These are phyloP conservation scores for Drosophila kambysellisi DNA, from an alignment of 2,888 invertebrate species.

Conservation along the genomic window DNA sequence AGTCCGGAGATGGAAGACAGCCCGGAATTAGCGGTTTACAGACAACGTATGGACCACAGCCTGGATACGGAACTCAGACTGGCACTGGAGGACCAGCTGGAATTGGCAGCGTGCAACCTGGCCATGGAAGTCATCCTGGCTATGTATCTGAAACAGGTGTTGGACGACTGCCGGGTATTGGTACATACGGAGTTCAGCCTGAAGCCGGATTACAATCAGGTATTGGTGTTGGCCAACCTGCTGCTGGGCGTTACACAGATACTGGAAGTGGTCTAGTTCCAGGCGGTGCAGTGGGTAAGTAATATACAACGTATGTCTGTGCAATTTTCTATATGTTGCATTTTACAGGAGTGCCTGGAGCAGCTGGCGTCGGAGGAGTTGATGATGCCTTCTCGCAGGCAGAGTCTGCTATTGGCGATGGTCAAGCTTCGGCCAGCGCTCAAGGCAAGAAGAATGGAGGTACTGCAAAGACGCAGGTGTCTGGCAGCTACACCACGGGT, in stretches of 20 bases:
- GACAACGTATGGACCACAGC: too few species aligned
- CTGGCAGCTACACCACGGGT: slow-evolving; percentile 91
- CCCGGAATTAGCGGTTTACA: too few species aligned
- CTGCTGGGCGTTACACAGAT: slow-evolving; percentile 52
- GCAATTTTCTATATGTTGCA: background rate
- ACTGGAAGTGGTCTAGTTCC: slow-evolving; percentile 31
- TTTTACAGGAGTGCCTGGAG: slow-evolving; percentile 43
- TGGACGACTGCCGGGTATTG: slow-evolving; percentile 19
- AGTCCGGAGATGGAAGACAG: background rate
- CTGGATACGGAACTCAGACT: background rate
- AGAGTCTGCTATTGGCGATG: slow-evolving; percentile 86
- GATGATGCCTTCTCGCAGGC: slow-evolving; percentile 92
- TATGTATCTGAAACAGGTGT: slow-evolving; percentile 7
- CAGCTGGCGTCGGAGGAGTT: slow-evolving; percentile 61
- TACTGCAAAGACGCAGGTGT: slow-evolving; percentile 92
- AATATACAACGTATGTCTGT: background rate
- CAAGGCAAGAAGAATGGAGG: slow-evolving; percentile 91
- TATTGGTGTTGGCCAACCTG: slow-evolving; percentile 18
- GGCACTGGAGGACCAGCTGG: slow-evolving; percentile 9
- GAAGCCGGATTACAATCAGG: slow-evolving; percentile 34
- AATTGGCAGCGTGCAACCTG: background rate
- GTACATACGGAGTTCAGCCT: slow-evolving; percentile 17
- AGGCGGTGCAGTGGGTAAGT: slow-evolving; percentile 49
- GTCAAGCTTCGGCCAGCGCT: slow-evolving; percentile 91
- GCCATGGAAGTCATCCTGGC: slow-evolving; percentile 28